These are phyloP conservation scores for Venturia canescens DNA, from an alignment of 1,140 invertebrate genomes.

Conservation along the genomic window DNA sequence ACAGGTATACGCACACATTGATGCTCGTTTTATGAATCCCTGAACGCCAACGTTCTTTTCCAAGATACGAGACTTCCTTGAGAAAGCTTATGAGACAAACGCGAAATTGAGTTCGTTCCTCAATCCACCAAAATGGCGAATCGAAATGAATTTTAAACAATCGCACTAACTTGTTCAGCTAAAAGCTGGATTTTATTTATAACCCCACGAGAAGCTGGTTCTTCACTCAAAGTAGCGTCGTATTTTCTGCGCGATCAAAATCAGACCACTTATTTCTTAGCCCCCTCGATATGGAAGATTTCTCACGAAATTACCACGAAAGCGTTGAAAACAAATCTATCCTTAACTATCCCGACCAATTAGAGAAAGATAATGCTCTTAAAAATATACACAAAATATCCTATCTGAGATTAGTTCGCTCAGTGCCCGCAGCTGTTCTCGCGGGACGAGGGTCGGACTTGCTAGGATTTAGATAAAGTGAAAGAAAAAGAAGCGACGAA, in stretches of 20 bases:
- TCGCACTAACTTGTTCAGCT: background rate
- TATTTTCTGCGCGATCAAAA: background rate
- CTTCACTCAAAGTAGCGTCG: background rate
- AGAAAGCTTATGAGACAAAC: background rate
- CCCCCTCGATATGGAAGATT: background rate
- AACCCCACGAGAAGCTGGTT: no score
- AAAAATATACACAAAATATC: background rate
- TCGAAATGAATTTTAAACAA: background rate
- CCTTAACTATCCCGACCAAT: conserved; percentile 24
- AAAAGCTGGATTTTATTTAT: background rate
- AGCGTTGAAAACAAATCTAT: background rate
- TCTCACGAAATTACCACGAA: background rate
- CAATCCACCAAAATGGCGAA: background rate
- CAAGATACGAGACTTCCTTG: background rate
- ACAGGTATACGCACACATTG: background rate
- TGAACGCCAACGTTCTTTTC: background rate
- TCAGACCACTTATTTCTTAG: background rate
- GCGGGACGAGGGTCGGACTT: conserved; percentile 36
- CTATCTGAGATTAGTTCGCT: conserved; percentile 13
- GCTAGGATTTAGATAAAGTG: conserved; percentile 35
- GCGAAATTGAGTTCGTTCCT: background rate
- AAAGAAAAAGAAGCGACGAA: conserved; percentile 27
- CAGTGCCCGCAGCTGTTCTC: conserved; percentile 20
- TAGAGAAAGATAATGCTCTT: conserved; percentile 22
- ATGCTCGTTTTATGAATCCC: background rate